Evolutionary conservation across 2,888 invertebrate species (phyloP).

Genomic region (Xylocampa areola): DNA sequence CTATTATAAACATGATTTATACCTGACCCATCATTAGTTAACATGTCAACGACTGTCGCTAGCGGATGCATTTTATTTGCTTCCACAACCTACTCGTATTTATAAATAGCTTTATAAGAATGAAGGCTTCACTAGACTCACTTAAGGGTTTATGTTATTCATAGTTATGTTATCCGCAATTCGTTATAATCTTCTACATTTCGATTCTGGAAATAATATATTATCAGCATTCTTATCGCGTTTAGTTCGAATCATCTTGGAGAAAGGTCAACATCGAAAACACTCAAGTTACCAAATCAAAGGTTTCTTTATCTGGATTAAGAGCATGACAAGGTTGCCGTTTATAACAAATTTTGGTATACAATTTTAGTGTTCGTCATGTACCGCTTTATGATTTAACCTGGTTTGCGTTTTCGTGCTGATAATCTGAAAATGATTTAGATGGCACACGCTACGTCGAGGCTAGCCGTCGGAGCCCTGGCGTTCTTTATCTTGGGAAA

Average conservation of each 20-base stretch:
- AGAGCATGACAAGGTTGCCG: constrained; percentile 34
- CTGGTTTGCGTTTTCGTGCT: constrained; percentile 71
- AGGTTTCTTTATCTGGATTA: constrained; percentile 44
- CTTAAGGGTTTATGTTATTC: constrained; percentile 35
- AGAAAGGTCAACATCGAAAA: constrained; percentile 47
- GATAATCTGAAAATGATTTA: constrained; percentile 67
- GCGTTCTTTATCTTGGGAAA: constrained; percentile 78
- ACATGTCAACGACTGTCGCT: constrained; percentile 81
- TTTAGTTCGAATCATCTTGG: constrained; percentile 23
- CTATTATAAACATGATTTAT: constrained; percentile 87
- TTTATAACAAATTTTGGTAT: constrained; percentile 38
- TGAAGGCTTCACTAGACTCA: constrained; percentile 49
- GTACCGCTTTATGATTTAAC: constrained; percentile 51
- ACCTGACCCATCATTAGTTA: constrained; percentile 87
- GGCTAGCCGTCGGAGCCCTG: constrained; percentile 64
- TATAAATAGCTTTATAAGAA: constrained; percentile 62
- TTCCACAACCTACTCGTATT: constrained; percentile 72
- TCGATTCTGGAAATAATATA: constrained; percentile 24
- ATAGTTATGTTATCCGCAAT: constrained; percentile 18
- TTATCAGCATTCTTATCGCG: constrained; percentile 25
- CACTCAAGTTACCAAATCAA: constrained; percentile 41
- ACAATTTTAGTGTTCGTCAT: constrained; percentile 30
- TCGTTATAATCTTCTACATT: constrained; percentile 19
- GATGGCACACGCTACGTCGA: constrained; percentile 67
- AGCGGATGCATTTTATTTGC: constrained; percentile 85